Evolutionary conservation across 2,797 vertebrate species (phyloP).

Genomic region (Syngnathus rostellatus): DNA sequence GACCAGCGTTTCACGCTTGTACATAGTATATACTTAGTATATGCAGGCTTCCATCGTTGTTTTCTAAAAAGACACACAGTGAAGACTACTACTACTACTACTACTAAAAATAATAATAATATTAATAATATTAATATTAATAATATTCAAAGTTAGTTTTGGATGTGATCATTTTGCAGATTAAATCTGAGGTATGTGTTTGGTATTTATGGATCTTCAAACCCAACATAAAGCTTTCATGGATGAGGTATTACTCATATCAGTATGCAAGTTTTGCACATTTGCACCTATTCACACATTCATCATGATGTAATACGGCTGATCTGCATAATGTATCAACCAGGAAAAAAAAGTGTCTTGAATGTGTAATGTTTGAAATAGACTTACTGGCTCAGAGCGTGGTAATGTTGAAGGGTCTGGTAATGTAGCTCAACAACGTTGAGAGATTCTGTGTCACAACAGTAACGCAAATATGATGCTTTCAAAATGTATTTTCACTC

Average conservation of each 20-base stretch:
- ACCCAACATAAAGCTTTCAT: background rate
- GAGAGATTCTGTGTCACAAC: background rate
- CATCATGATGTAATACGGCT: background rate
- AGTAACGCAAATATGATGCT: background rate
- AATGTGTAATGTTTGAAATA: background rate
- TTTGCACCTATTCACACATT: background rate
- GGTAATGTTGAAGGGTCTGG: background rate
- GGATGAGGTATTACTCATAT: background rate
- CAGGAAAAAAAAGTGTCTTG: background rate
- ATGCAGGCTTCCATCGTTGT: conserved; percentile 20
- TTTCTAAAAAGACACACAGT: conserved; percentile 18
- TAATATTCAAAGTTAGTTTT: conserved; percentile 13
- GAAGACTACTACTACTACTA: conserved; percentile 17
- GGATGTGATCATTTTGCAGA: background rate
- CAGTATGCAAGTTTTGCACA: conserved; percentile 1
- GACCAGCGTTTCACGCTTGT: conserved; percentile 22
- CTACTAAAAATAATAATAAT: conserved; percentile 13
- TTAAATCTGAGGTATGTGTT: background rate
- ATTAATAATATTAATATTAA: no score
- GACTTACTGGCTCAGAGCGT: background rate
- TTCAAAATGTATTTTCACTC: background rate
- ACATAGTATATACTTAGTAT: conserved; percentile 16
- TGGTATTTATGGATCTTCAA: conserved; percentile 1
- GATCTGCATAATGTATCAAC: conserved; percentile 4
- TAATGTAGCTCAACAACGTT: background rate